Conservation (phyloP, 2,113 vertebrate genomes). For the Tricholaema leucomelas region DNA sequence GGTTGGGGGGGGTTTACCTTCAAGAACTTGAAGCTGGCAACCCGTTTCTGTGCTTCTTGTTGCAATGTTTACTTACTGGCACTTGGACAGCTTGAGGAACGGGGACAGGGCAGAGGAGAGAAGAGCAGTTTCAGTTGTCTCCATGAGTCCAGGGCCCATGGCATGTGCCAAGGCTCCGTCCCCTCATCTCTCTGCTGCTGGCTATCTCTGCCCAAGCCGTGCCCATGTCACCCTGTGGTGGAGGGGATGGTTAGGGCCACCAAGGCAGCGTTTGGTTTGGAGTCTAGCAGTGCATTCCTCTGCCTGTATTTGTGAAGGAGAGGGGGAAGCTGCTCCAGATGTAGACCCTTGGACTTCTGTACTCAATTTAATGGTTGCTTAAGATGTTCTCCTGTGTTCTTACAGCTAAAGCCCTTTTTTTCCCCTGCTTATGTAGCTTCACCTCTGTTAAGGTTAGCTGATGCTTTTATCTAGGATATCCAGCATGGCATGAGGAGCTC, state of each 20-base stretch:
- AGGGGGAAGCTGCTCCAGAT: neutral
- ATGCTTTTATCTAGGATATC: neutral
- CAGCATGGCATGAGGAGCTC: neutral
- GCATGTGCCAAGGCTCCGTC: fast-evolving
- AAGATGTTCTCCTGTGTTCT: neutral
- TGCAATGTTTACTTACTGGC: neutral
- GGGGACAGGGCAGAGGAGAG: neutral
- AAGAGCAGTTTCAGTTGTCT: neutral
- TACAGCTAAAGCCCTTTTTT: neutral
- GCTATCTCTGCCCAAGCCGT: neutral
- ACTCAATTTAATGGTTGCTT: neutral
- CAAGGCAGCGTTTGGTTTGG: neutral
- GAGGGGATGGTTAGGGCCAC: neutral
- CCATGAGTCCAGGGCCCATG: fast-evolving
- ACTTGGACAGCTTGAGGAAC: neutral
- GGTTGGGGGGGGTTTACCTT: neutral
- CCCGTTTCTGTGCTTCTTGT: neutral
- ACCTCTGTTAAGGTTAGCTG: neutral
- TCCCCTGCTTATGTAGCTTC: neutral
- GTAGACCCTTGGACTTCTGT: neutral
- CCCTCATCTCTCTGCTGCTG: neutral
- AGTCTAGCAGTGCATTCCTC: fast-evolving
- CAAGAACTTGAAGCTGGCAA: constrained; percentile 18
- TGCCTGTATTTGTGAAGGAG: fast-evolving
- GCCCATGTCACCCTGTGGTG: fast-evolving